Evolutionary conservation across 2,888 invertebrate genomes (phyloP), one percentile per base, ranked within the genome.

Genomic region (Acanthopleura granulata): DNA sequence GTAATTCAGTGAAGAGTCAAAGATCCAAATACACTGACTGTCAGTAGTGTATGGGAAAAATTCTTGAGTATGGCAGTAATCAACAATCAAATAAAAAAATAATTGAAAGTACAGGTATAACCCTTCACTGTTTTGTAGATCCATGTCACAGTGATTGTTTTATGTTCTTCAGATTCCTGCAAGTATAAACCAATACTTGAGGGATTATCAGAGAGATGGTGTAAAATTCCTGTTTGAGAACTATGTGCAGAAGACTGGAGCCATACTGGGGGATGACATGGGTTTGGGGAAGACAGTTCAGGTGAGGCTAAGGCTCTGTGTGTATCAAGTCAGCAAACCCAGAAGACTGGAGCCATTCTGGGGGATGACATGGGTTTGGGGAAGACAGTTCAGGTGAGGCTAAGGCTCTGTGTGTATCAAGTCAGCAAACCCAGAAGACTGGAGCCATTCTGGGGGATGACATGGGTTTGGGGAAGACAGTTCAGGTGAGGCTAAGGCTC

Each of bases 221-320:
- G 84, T 88, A 49, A 72, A 79, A 73, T 89, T 89, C 76, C 79
- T 89, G 30, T 89, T 86, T 73, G 76, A 79, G 29, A 86, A 87
- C 77, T 88, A 86, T 76, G 78, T 50, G 16, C 49, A 81, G 15
- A 82, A 80, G 40, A 75, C 74, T 73, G 89, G 89, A 25, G 87
- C 86, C n/a, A 85, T 89, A 62, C 80, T 89, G 15, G 89, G 86
- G 22, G 89, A 89, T 83, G 89, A 89, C 74, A 89, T 89, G 89
- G 89, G 89, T 18, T 83, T 89, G 3, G 89, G 89, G 0, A 89
- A 89, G 80, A 89, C 89, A 25, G 87, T 89, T 9, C 89, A 89
- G 88, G 89, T 86, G 40, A 40, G 40, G 40, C 4, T 40, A 40
- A n/a, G n/a, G n/a, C n/a, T n/a, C n/a, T n/a, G 40, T 40, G 40